Evolutionary conservation across 2,888 invertebrate genomes (phyloP).

Genomic region (Diaphora mendica): DNA sequence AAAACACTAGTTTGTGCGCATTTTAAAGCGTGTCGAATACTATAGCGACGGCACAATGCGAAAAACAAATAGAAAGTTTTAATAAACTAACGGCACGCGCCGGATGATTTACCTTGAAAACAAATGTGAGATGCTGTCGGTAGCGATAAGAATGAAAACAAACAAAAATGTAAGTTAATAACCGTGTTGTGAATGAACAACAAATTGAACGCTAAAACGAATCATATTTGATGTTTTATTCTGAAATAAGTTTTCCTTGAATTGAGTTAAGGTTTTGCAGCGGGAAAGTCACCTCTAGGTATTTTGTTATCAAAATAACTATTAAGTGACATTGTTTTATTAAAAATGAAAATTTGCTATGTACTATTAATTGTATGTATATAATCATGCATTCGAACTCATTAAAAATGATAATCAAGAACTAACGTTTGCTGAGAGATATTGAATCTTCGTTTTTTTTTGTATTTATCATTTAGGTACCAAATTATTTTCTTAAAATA

Average conservation of each 20-base stretch:
- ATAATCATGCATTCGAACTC: too few species aligned
- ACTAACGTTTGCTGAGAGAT: not conserved
- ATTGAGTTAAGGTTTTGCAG: not conserved
- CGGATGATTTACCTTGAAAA: slow-evolving; percentile 81
- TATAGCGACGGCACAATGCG: slow-evolving; percentile 64
- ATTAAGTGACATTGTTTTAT: not conserved
- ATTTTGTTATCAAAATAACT: not conserved
- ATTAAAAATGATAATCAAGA: too few species aligned
- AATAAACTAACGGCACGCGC: slow-evolving; percentile 56
- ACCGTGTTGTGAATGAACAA: slow-evolving; percentile 24
- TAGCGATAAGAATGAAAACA: slow-evolving; percentile 78
- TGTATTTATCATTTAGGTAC: not conserved
- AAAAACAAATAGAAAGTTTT: slow-evolving; percentile 49
- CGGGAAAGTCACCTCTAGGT: not conserved
- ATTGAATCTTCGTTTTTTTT: not conserved
- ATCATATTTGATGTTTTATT: not conserved
- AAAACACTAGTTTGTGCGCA: slow-evolving; percentile 40
- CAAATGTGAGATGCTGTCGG: slow-evolving; percentile 84
- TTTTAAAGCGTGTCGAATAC: slow-evolving; percentile 60
- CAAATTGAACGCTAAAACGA: slow-evolving; percentile 4
- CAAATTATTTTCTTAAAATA: not conserved
- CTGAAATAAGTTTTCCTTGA: not conserved
- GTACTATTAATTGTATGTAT: not conserved
- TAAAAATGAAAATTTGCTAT: not conserved
- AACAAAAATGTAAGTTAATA: slow-evolving; percentile 64